Percentiles rank a stretch among this genome's conserved stretches.
Evolutionary conservation across 2,888 invertebrate genomes (phyloP).

Genomic region (Drosophila diplacantha): DNA sequence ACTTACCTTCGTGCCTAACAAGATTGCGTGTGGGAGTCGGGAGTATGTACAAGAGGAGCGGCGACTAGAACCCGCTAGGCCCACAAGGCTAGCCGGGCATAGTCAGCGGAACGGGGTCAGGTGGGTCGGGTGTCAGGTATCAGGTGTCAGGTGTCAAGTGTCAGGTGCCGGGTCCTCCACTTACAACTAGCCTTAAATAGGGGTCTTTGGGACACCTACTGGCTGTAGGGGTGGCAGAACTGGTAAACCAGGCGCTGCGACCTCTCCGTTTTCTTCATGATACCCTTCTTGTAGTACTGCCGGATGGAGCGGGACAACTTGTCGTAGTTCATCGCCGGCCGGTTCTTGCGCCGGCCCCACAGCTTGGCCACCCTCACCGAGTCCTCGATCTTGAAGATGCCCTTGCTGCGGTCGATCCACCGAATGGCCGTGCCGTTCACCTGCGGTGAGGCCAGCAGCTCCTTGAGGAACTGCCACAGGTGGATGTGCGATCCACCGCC

Average conservation of each 20-base stretch:
- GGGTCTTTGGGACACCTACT: constrained; percentile 78
- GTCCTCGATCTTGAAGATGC: constrained; percentile 99
- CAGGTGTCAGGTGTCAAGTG: neutral
- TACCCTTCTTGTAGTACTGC: constrained; percentile 99
- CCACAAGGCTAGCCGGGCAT: constrained; percentile 60
- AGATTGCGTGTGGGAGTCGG: constrained; percentile 14
- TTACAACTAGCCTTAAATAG: constrained; percentile 62
- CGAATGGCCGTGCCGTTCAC: constrained; percentile 95
- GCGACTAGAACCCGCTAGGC: constrained; percentile 59
- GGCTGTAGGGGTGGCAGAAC: constrained; percentile 96
- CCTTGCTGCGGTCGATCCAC: constrained; percentile 96
- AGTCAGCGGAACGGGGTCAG: constrained; percentile 43
- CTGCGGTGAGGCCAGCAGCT: constrained; percentile 92
- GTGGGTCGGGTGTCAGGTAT: constrained; percentile 16
- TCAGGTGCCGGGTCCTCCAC: constrained; percentile 7
- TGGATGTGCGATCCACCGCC: constrained; percentile 95
- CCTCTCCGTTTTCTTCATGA: constrained; percentile 99
- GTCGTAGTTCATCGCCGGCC: constrained; percentile 99
- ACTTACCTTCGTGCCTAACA: constrained; percentile 68
- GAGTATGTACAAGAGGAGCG: constrained; percentile 53
- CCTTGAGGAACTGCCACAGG: constrained; percentile 99
- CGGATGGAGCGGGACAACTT: constrained; percentile 97
- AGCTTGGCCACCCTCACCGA: constrained; percentile 97
- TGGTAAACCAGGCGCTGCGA: constrained; percentile 99
- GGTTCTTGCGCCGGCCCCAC: constrained; percentile 98